Evolutionary conservation across 2,888 invertebrate species (phyloP).

Genomic region (Seira musarum): DNA sequence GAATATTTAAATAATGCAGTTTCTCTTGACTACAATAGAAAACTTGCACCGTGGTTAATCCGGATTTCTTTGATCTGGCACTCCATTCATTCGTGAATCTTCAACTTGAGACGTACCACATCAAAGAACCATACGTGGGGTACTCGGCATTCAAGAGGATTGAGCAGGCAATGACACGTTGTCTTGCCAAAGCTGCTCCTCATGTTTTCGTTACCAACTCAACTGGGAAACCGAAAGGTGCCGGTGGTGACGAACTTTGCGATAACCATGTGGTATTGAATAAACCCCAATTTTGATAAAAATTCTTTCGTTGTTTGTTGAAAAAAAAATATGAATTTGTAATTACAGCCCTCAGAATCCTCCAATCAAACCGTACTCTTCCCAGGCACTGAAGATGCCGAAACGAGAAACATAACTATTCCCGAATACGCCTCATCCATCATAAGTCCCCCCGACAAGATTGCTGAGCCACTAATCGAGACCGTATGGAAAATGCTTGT

Average conservation of each 20-base stretch:
- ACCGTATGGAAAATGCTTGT: slow-evolving; percentile 37
- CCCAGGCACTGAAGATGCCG: slow-evolving; percentile 2
- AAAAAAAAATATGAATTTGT: no score
- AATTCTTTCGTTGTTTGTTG: no score
- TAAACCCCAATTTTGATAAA: background rate
- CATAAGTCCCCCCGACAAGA: background rate
- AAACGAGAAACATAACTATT: slow-evolving; percentile 8
- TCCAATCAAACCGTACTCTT: background rate
- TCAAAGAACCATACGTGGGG: slow-evolving; percentile 25
- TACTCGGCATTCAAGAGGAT: slow-evolving; percentile 11
- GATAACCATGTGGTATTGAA: slow-evolving; percentile 38
- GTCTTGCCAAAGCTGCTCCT: slow-evolving; percentile 12
- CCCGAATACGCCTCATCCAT: background rate
- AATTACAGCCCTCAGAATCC: background rate
- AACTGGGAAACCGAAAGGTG: background rate
- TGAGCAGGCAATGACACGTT: slow-evolving; percentile 15
- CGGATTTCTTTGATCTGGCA: slow-evolving; percentile 22
- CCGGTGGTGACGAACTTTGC: background rate
- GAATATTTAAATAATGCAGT: background rate
- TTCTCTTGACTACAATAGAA: slow-evolving; percentile 16
- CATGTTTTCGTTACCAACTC: slow-evolving; percentile 24
- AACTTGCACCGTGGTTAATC: slow-evolving; percentile 17
- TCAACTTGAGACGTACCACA: slow-evolving; percentile 27
- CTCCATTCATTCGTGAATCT: slow-evolving; percentile 26
- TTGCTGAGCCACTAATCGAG: slow-evolving; percentile 23